phyloP scores from a whole-genome alignment of 92 coral and sea anemone species.

The Ricordea florida region DNA sequence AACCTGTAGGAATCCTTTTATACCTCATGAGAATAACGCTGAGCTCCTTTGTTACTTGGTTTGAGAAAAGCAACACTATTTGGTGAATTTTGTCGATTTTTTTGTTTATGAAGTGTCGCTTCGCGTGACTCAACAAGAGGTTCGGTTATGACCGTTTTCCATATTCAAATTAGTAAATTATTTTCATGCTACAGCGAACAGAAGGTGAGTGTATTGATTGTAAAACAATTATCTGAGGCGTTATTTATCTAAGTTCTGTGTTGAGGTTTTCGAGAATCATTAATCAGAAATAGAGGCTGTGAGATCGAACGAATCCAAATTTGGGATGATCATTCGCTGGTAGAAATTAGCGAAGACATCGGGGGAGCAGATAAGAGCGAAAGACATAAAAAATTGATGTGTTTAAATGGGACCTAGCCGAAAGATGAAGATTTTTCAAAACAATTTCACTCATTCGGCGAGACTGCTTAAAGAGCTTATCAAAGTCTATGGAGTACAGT shows the following conservation, averaged over 20 bases:
- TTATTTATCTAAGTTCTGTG: constrained; percentile 78
- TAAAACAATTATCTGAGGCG: constrained; percentile 84
- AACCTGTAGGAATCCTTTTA: not conserved
- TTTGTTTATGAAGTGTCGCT: constrained; percentile 17
- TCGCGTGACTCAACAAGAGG: constrained; percentile 80
- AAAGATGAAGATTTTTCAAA: constrained; percentile 23
- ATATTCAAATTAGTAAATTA: constrained; percentile 95
- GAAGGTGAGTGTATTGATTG: constrained; percentile 91
- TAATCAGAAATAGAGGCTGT: constrained; percentile 47
- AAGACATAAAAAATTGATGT: constrained; percentile 45
- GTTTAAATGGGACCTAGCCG: constrained; percentile 44
- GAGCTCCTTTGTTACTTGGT: not conserved
- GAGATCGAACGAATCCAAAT: constrained; percentile 70
- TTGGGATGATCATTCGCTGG: constrained; percentile 72
- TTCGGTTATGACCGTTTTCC: constrained; percentile 47
- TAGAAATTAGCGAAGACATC: constrained; percentile 24
- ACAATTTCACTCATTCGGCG: constrained; percentile 6
- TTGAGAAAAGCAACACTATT: not conserved
- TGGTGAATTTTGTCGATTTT: constrained; percentile 53
- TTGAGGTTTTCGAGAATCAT: constrained; percentile 85
- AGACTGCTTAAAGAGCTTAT: constrained; percentile 18
- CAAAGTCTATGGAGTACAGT: not conserved
- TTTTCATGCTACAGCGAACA: constrained; percentile 97
- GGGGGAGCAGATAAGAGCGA: constrained; percentile 4
- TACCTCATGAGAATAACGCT: not conserved